Conservation (phyloP, 2,113 vertebrate species). For the Oophaga pumilio region DNA sequence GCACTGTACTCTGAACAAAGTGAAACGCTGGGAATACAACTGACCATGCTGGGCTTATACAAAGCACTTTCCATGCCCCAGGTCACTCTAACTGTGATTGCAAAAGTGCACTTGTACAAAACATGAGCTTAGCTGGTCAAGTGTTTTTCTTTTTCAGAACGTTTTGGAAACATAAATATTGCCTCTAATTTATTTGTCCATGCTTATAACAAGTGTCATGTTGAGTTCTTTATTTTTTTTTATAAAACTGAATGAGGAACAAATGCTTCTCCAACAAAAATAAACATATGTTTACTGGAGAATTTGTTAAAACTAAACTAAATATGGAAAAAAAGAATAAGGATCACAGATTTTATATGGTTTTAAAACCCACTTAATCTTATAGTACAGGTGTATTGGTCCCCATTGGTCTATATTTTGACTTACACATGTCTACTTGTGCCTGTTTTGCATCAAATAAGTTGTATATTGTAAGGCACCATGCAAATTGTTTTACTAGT, state of each 20-base stretch:
- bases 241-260: not conserved
- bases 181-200: conserved; percentile 1
- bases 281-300: not conserved
- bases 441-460: too few species aligned
- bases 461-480: too few species aligned
- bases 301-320: too few species aligned
- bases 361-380: too few species aligned
- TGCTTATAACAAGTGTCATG: not conserved
- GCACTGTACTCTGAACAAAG: conserved; percentile 28
- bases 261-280: not conserved
- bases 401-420: too few species aligned
- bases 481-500: too few species aligned
- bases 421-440: too few species aligned
- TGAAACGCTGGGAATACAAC: conserved; percentile 10
- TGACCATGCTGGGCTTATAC: conserved; percentile 22
- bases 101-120: not conserved
- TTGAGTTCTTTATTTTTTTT: not conserved
- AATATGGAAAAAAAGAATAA: too few species aligned
- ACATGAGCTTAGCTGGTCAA: not conserved
- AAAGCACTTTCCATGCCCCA: conserved; percentile 23
- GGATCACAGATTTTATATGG: too few species aligned
- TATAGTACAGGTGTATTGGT: too few species aligned
- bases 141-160: conserved; percentile 40
- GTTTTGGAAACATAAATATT: conserved; percentile 39
- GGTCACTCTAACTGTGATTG: conserved; percentile 35